These are phyloP conservation scores for Poeciliopsis turneri DNA, from an alignment of 2,797 vertebrate genomes.

Conservation along the genomic window DNA sequence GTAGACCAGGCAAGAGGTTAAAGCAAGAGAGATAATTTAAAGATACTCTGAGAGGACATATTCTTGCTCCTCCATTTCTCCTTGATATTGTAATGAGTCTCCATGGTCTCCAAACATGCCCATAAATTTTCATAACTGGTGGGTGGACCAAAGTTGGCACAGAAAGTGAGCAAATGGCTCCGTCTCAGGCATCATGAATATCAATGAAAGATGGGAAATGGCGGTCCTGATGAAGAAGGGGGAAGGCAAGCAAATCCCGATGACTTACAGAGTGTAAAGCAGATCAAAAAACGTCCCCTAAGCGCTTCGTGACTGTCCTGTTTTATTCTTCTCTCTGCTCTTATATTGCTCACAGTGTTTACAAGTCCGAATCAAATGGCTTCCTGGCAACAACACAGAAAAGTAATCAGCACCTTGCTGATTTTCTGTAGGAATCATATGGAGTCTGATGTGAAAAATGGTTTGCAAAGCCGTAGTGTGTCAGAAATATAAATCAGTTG, in stretches of 20 bases:
- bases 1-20: conserved; percentile 2
- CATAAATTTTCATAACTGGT: conserved; percentile 71
- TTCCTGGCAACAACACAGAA: conserved; percentile 9
- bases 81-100: conserved; percentile 63
- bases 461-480: not conserved
- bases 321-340: conserved; percentile 20
- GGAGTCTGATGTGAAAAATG: conserved; percentile 4
- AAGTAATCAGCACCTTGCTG: conserved; percentile 41
- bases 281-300: conserved; percentile 21
- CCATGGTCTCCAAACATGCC: conserved; percentile 58
- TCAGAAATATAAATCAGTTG: conserved; percentile 27
- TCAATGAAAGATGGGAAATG: conserved; percentile 51
- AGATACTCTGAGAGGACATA: conserved; percentile 36
- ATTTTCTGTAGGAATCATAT: conserved; percentile 13
- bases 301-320: conserved; percentile 17
- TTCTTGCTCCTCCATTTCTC: conserved; percentile 37
- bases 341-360: conserved; percentile 34
- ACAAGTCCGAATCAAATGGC: conserved; percentile 34
- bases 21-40: conserved; percentile 45
- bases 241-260: conserved; percentile 26
- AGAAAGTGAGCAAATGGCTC: conserved; percentile 60
- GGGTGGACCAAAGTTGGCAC: conserved; percentile 56
- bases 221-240: conserved; percentile 28
- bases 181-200: conserved; percentile 62
- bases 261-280: conserved; percentile 35